phyloP scores from a whole-genome alignment of 2,113 vertebrate species.

The Perognathus longimembris region DNA sequence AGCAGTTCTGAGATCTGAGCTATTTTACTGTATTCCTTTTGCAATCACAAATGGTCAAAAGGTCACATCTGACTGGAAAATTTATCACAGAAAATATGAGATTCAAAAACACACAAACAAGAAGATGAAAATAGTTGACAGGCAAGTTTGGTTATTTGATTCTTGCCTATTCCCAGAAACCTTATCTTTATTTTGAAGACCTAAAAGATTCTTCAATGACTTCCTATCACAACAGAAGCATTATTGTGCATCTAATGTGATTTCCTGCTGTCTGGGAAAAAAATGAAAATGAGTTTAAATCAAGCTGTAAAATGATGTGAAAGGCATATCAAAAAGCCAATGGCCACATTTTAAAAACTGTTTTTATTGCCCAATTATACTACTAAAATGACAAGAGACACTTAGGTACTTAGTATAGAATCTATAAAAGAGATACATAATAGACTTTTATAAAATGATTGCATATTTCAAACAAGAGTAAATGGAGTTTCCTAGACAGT shows the following conservation, averaged over 20 bases:
- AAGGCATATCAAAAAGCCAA: constrained; percentile 23
- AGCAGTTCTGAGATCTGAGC: constrained; percentile 27
- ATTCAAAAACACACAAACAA: not conserved
- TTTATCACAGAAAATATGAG: constrained; percentile 14
- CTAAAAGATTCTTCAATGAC: constrained; percentile 54
- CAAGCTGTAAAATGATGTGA: constrained; percentile 41
- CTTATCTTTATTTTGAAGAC: constrained; percentile 71
- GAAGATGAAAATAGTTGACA: constrained; percentile 60
- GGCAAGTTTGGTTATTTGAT: constrained; percentile 45
- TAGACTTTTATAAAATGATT: constrained; percentile 34
- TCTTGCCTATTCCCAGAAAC: constrained; percentile 32
- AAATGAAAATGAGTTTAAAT: constrained; percentile 57
- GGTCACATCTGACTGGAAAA: constrained; percentile 46
- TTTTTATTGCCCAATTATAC: constrained; percentile 30
- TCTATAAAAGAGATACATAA: constrained; percentile 40
- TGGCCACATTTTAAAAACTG: constrained; percentile 26
- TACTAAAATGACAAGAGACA: constrained; percentile 7
- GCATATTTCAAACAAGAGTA: constrained; percentile 41
- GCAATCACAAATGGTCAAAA: constrained; percentile 45
- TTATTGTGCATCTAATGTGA: constrained; percentile 61
- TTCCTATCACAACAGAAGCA: constrained; percentile 38
- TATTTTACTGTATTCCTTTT: not conserved
- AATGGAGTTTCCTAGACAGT: not conserved
- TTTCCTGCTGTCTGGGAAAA: constrained; percentile 47
- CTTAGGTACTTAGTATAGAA: not conserved